These are phyloP conservation scores for Camponotus fellah DNA, from an alignment of 2,888 invertebrate species.

Conservation along the genomic window DNA sequence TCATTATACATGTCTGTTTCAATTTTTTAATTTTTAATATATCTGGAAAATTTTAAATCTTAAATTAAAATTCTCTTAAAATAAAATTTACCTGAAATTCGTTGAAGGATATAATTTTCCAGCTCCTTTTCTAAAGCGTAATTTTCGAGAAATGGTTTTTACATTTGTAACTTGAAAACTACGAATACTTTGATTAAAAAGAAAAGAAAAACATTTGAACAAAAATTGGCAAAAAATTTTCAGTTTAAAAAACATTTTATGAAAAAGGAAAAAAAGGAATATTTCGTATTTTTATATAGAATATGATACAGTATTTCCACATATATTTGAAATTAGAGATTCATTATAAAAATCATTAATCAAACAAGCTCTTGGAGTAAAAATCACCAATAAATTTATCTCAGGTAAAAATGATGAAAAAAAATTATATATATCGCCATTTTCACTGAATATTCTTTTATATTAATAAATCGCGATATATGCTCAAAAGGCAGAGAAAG, in stretches of 20 bases:
- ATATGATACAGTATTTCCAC: neutral
- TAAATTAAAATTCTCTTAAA: neutral
- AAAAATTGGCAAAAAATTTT: neutral
- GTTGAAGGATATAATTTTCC: neutral
- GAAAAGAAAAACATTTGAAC: neutral
- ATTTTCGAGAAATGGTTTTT: neutral
- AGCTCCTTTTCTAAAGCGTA: neutral
- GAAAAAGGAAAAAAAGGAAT: neutral
- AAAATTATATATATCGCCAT: constrained; percentile 5
- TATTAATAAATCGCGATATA: constrained; percentile 32
- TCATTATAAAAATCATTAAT: constrained; percentile 5
- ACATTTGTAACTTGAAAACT: neutral
- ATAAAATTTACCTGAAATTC: neutral
- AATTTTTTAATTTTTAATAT: neutral
- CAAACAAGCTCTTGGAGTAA: neutral
- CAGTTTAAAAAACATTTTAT: neutral
- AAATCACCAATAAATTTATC: constrained; percentile 34
- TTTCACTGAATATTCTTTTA: constrained; percentile 23
- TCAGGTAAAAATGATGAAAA: constrained; percentile 3
- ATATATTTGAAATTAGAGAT: constrained; percentile 2
- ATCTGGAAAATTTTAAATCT: neutral
- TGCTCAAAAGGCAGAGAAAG: neutral
- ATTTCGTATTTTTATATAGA: neutral
- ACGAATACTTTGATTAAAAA: neutral
- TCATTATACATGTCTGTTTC: neutral